Evolutionary conservation across 2,888 invertebrate species (phyloP), one percentile per base, ranked within the genome.

Genomic region (Drosophila bunnanda): DNA sequence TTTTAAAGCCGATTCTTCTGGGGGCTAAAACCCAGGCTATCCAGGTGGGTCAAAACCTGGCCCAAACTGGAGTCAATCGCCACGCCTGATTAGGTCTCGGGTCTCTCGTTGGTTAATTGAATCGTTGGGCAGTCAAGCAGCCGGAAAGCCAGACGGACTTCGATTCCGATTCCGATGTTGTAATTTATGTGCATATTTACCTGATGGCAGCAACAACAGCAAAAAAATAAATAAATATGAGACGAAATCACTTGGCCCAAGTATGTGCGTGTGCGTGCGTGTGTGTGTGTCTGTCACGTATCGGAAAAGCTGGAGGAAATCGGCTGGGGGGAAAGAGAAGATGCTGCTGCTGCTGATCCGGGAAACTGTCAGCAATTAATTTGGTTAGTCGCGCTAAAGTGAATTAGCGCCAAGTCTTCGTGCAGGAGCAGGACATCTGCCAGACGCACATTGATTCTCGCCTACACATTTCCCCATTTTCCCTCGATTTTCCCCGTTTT

Each of bases 111-210:
- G 56, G 56, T 39, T 72, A 62, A 72, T 72, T 72, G 73, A 72
- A 72, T 73, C 74, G 66, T 73, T 71, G 65, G 57, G 65, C 50
- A 60, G 55, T 48, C 55, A 52, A 60, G 52, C 60, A 67, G 50
- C 58, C 46, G 64, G 53, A 41, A 53, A 52, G 10, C 22, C 44
- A 30, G 22, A 17, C 17, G 25, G 34, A 22, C 15, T 22, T 12
- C 28, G 30, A 39, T 32, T 41, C 30, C 17, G 43, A 52, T 22
- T 66, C 52, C 53, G 10, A 20, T 28, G 74, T 25, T 38, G 57
- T 85, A 88, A 88, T 88, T 82, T 86, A 88, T 88, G 86, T 80
- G 88, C 83, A 86, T 85, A 71, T 82, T 80, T 62, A 43, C 60
- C 75, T 84, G 67, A 64, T 74, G 57, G 56, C 68, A 22, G 25